These are phyloP conservation scores for Syndactyla subalaris DNA, from an alignment of 2,797 vertebrate species.

Conservation along the genomic window DNA sequence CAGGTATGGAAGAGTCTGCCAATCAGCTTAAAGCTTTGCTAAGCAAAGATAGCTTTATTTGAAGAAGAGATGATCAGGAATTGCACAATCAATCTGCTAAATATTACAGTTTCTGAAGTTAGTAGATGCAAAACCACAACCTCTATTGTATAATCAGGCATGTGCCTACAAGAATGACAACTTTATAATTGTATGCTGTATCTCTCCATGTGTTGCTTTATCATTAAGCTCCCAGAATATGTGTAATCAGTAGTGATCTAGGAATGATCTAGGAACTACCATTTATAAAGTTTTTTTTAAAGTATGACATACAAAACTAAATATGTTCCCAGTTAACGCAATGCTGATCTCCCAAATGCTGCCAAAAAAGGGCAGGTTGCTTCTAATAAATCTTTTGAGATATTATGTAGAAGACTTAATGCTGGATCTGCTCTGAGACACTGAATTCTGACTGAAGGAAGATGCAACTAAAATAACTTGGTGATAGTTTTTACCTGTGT, in stretches of 20 bases:
- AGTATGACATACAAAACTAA: conserved; percentile 16
- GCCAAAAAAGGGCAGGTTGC: conserved; percentile 45
- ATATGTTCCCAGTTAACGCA: conserved; percentile 1
- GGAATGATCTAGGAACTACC: conserved; percentile 12
- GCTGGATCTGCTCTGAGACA: not conserved
- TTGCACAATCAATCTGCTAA: not conserved
- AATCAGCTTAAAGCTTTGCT: not conserved
- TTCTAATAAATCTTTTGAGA: conserved; percentile 17
- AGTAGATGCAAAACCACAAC: not conserved
- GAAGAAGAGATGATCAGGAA: not conserved
- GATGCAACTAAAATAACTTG: conserved; percentile 25
- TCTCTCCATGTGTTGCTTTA: not conserved
- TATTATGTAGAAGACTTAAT: not conserved
- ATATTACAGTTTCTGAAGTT: conserved; percentile 25
- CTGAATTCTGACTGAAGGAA: conserved; percentile 8
- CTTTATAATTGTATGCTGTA: conserved; percentile 10
- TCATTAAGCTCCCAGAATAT: conserved; percentile 33
- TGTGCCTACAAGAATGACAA: conserved; percentile 24
- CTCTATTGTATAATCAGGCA: conserved; percentile 38
- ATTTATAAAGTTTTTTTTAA: conserved; percentile 28
- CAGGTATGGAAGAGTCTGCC: not conserved
- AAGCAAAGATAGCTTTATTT: not conserved
- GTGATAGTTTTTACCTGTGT: not conserved
- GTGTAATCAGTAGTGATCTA: conserved; percentile 9
- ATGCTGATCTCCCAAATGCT: conserved; percentile 2